Base-by-base conservation (phyloP, 2,888 invertebrate genomes). In the Agrotis segetum region DNA sequence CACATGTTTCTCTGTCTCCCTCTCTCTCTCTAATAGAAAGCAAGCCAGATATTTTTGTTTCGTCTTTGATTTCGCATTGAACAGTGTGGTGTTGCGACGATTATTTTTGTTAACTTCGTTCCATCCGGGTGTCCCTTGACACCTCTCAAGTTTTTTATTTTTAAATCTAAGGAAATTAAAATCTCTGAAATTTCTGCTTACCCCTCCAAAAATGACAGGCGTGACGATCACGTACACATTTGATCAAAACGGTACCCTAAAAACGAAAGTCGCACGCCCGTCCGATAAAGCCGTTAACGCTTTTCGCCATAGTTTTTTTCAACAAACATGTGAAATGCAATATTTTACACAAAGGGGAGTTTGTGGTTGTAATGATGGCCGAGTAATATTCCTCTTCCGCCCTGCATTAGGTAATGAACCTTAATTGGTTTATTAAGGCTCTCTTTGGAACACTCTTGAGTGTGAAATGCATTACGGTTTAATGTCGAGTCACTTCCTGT, bases 291-390 rank as follows among this genome's bases (percentile, higher is more conserved):
- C 89, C 90, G 92, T 91, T 90, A 91, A 87, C 89, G 86, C 87
- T 81, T 85, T 87, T 85, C 84, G 85, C 81, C 62, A 79, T 81
- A 88, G 83, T 82, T 82, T 85, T 89, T 91, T 89, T 91, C 85
- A 84, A 89, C 88, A 91, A 91, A 92, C 88, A 91, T 85, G 88
- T 92, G 90, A 92, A 92, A 91, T 91, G 91, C 90, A 90, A 89
- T 90, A 92, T 93, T 93, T 93, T 89, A 91, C 89, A 88, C 87
- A 88, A 90, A 91, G 92, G 94, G 95, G 92, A 92, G 90, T 84
- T 92, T 94, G 94, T 87, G 95, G 95, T 94, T 84, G 88, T 93
- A 94, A 94, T 95, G 95, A 95, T 93, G 94, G 92, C 90, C 94
- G 94, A 89, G 90, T 95, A 96, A 96, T 95, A 89, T 89, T 87